Base-by-base conservation (phyloP, 2,113 vertebrate genomes). In the Eonycteris spelaea region DNA sequence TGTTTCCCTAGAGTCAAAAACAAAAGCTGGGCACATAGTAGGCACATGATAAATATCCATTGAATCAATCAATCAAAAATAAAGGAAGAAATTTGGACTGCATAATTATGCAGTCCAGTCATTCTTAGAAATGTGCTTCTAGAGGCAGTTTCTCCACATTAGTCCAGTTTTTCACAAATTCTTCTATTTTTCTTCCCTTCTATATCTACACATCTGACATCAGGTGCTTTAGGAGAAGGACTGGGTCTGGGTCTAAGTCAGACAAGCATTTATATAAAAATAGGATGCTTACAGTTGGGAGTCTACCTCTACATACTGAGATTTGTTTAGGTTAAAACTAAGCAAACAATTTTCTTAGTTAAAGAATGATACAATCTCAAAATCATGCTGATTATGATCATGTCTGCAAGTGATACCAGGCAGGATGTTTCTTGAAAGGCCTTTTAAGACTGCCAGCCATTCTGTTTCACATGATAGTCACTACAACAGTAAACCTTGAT, bases 311-410 rank as follows among this genome's bases (percentile, higher is more conserved):
- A 53, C n/a, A 19, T 63, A 68, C 7, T 85, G 15, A 90, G 35
- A 80, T 90, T 90, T 63, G 57, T 90, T 74, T 89, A 59, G 12
- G 21, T 89, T 80, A 89, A 94, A 96, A 77, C 35, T 59, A 97
- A 92, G 55, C 59, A 45, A 92, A 82, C 15, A 87, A 78, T 57
- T 43, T 85, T 84, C 75, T 91, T 40, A 86, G 21, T 28, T 86
- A 43, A 82, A 94, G 33, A 77, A 70, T 70, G 78, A 70, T 78
- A 71, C 22, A 53, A 68, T 24, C 48, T 91, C 61, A 88, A 65
- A 82, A 71, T 71, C 63, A 84, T 40, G 13, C 61, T 90, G 26
- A 70, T 82, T 65, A 78, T 18, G 71, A 30, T 83, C 48, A 59
- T 71, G 57, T 70, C 28, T 73, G 11, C 61, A 14, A 79, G n/a